Evolutionary conservation across 2,113 vertebrate genomes (phyloP), one percentile per base, ranked within the genome.

Genomic region (Hucho hucho): DNA sequence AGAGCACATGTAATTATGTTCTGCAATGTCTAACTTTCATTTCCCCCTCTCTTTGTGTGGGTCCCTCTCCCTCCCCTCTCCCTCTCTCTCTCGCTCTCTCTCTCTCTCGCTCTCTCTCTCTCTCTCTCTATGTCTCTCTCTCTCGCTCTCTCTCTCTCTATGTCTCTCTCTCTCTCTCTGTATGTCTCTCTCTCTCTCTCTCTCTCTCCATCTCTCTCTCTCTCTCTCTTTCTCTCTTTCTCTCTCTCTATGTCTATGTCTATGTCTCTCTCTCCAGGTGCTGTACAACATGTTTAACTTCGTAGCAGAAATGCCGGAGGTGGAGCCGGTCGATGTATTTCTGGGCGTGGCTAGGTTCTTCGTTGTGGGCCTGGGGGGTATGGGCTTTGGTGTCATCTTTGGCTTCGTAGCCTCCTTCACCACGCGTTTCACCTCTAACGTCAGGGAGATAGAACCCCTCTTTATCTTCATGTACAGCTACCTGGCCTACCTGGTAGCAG

Each of bases 401-500:
- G 98, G 97, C 83, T 97, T 99, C 74, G 94, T 95, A 87, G 95
- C 97, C 0, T 95, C 97, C 37, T 98, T 99, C 87, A 99, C 96
- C 79, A 99, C 98, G 0, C 96, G 97, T 61, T 98, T 98, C 93
- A 99, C 98, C 53, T 93, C 95, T 85, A 97, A 93, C 81, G 96
- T 98, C 78, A 84, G 94, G 72, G 97, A 98, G 82, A 98, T 99
- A 32, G 97, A 99, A 89, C 97, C 98, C 0, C 96, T 99, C 67
- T 97, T 99, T 86, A 95, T 99, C 87, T 99, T 99, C 93, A 94
- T 99, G 92, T 99, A 95, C 92, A 98, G 97, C 89, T 99, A 98
- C 80, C 88, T 99, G 89, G 96, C 96, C 75, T 99, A 99, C 78
- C 93, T 99, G 83, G 94, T 97, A 75, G 96, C 98, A 0, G 98